Percentiles rank a stretch among this genome's conserved stretches.
phyloP scores from a whole-genome alignment of 1,140 invertebrate genomes.

The Drosophila elegans region DNA sequence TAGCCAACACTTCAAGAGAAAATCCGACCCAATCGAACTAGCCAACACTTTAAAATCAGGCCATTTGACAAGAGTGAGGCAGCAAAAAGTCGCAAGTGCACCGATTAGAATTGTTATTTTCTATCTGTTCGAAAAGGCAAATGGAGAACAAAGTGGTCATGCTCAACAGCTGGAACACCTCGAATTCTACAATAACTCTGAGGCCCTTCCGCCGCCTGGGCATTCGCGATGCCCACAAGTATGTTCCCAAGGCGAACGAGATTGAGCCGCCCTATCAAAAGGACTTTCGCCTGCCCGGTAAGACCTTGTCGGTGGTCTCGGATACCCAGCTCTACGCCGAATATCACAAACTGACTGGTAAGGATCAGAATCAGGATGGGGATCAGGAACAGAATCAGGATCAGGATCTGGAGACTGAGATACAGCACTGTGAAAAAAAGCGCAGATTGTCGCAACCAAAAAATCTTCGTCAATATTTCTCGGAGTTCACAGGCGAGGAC shows the following conservation, averaged over 20 bases:
- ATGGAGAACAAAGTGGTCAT: not conserved
- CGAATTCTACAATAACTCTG: conserved; percentile 4
- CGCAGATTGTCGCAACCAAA: too few species aligned
- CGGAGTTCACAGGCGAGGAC: too few species aligned
- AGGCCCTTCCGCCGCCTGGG: not conserved
- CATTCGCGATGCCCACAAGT: conserved; percentile 10
- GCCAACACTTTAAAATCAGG: too few species aligned
- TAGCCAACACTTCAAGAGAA: not conserved
- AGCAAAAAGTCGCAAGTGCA: not conserved
- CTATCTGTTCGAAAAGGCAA: too few species aligned
- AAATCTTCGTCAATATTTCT: too few species aligned
- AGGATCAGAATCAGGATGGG: too few species aligned
- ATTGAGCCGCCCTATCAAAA: not conserved
- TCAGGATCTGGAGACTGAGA: too few species aligned
- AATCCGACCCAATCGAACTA: too few species aligned
- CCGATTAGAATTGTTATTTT: not conserved
- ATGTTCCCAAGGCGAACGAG: conserved; percentile 3
- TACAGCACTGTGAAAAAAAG: too few species aligned
- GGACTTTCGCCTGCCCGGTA: not conserved
- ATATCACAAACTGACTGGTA: not conserved
- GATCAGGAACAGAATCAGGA: too few species aligned
- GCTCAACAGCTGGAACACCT: conserved; percentile 5
- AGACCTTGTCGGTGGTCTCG: not conserved
- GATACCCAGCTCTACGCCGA: not conserved
- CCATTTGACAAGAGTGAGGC: not conserved